Conservation (phyloP, 2,113 vertebrate genomes). For the Oryzias melastigma region DNA sequence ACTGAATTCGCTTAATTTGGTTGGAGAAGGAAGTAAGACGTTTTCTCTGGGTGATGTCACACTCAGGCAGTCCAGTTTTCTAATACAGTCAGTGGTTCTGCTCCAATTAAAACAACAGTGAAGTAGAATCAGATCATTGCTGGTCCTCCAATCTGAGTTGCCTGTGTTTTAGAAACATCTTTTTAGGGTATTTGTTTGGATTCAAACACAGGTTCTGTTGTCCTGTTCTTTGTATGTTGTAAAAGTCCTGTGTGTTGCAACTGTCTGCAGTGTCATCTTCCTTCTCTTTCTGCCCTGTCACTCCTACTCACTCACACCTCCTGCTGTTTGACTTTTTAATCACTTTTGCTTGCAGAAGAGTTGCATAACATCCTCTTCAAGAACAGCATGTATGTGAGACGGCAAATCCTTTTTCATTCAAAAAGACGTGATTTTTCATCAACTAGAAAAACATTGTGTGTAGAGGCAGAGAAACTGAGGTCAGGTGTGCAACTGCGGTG, state of each 20-base stretch:
- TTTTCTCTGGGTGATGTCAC: no score
- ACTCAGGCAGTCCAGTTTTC: no score
- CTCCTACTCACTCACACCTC: constrained; percentile 44
- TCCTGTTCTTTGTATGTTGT: constrained; percentile 1
- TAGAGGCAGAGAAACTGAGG: not conserved
- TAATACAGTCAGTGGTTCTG: no score
- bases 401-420: not conserved
- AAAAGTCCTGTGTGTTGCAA: constrained; percentile 9
- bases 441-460: not conserved
- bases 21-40: no score
- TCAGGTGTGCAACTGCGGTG: constrained; percentile 2
- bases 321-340: constrained; percentile 49
- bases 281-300: not conserved
- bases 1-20: no score
- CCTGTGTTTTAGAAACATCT: not conserved
- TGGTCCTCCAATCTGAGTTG: not conserved
- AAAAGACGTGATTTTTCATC: no score
- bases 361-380: constrained; percentile 66
- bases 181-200: not conserved
- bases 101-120: no score
- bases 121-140: no score
- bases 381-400: constrained; percentile 16
- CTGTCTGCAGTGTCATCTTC: constrained; percentile 3
- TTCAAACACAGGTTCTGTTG: not conserved
- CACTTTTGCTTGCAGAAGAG: constrained; percentile 26